Percentiles rank a stretch among this genome's conserved stretches.
These are phyloP conservation scores for Cyclura pinguis DNA, from an alignment of 2,797 vertebrate genomes.

Conservation along the genomic window DNA sequence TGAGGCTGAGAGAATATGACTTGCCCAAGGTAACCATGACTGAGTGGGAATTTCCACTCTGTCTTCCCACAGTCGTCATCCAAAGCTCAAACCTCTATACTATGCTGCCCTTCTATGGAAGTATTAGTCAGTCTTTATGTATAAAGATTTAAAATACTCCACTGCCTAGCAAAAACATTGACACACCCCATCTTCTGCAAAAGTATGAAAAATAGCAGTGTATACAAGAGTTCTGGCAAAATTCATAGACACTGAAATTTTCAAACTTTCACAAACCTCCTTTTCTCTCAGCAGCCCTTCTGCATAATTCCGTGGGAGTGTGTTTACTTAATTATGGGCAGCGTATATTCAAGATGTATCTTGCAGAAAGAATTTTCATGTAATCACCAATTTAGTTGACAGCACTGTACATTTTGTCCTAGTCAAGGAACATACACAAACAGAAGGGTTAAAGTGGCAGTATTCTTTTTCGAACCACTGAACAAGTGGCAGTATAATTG, in stretches of 20 bases:
- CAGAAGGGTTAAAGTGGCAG: not conserved
- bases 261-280: not conserved
- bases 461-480: not conserved
- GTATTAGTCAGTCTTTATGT: not conserved
- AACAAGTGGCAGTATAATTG: not conserved
- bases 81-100: no score
- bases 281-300: not conserved
- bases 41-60: no score
- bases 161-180: not conserved
- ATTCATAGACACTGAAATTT: not conserved
- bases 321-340: not conserved
- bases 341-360: not conserved
- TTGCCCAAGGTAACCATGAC: no score
- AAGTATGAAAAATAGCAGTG: no score
- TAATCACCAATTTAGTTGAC: slow-evolving; percentile 44
- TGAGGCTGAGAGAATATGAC: no score
- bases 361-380: not conserved
- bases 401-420: not conserved
- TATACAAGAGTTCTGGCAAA: not conserved
- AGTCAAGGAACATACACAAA: slow-evolving; percentile 46
- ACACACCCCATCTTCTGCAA: not conserved
- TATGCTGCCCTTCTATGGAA: no score
- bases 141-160: not conserved
- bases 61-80: no score
- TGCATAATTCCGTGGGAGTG: not conserved